Evolutionary conservation across 2,113 vertebrate genomes (phyloP), one percentile per base, ranked within the genome.

Genomic region (Petroica traversi): DNA sequence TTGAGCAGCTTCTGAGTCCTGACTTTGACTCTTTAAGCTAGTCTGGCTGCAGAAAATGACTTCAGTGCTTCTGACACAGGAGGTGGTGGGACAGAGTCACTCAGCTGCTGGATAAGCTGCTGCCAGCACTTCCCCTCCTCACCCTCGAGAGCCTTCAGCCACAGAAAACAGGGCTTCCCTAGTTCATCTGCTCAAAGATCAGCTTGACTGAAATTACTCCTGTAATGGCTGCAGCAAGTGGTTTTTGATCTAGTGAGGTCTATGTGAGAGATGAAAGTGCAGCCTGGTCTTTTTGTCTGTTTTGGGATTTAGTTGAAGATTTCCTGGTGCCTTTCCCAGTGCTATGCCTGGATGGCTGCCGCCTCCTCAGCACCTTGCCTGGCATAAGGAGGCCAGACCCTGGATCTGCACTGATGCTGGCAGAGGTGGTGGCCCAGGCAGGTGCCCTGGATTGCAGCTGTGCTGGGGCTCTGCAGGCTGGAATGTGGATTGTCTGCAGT

Each of bases 41-140:
- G n/a, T 19, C 55, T 71, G 68, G 16, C 40, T 59, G 57, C 0
- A 6, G 38, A 33, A 61, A 26, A 19, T 0, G 2, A 57, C n/a
- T 64, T 78, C 68, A 40, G 15, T 0, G 0, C 58, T 67, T 63
- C 66, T n/a, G 29, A 26, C 25, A 23, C 8, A 9, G 40, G 41
- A 45, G 45, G 3, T 0, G 0, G 25, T 52, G 83, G 83, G 86
- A 83, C 88, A 79, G 57, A 71, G 55, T 58, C 33, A 61, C 40
- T 81, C 15, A 29, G 11, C 49, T 88, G 63, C 62, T 4, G 28
- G 58, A n/a, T 48, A 29, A 76, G 38, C 62, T 92, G 45, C 67
- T 12, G 6, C 33, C 54, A 59, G 66, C 0, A 0, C 48, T 72
- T 6, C 7, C 16, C 22, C 28, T 79, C 45, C 48, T 92, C 18